Evolutionary conservation across 2,797 vertebrate genomes (phyloP).

Genomic region (Enteromius argenteus): DNA sequence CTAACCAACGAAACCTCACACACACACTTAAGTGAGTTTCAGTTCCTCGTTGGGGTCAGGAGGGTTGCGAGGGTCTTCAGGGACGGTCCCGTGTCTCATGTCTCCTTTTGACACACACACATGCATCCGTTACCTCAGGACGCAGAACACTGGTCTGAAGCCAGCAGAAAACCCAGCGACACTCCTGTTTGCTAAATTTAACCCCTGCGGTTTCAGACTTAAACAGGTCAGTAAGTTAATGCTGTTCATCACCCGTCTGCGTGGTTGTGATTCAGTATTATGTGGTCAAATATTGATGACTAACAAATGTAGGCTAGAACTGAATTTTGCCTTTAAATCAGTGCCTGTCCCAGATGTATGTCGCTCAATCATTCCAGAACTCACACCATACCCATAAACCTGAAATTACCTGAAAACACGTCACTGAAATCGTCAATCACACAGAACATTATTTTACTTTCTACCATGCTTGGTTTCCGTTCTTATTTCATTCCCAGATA

Average conservation of each 20-base stretch:
- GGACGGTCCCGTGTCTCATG: constrained; percentile 24
- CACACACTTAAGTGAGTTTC: constrained; percentile 54
- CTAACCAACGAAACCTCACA: constrained; percentile 43
- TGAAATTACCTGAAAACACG: not conserved
- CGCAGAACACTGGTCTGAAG: not conserved
- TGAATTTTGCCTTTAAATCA: not conserved
- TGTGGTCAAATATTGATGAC: not conserved
- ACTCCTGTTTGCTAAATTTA: constrained; percentile 15
- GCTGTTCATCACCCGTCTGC: not conserved
- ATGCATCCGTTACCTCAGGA: constrained; percentile 9
- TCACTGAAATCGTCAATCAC: not conserved
- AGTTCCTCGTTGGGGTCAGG: constrained; percentile 30
- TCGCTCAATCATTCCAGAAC: not conserved
- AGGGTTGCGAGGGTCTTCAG: constrained; percentile 32
- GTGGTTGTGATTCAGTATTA: not conserved
- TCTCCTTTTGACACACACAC: not conserved
- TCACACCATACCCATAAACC: not conserved
- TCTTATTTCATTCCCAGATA: not conserved
- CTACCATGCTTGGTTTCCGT: not conserved
- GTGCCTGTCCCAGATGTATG: not conserved
- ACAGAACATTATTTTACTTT: not conserved
- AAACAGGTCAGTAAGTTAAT: not conserved
- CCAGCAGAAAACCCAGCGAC: not conserved
- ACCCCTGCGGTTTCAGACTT: not conserved
- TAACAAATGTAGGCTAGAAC: not conserved